Conservation (phyloP, 2,113 vertebrate genomes). For the Syrmaticus mikado region DNA sequence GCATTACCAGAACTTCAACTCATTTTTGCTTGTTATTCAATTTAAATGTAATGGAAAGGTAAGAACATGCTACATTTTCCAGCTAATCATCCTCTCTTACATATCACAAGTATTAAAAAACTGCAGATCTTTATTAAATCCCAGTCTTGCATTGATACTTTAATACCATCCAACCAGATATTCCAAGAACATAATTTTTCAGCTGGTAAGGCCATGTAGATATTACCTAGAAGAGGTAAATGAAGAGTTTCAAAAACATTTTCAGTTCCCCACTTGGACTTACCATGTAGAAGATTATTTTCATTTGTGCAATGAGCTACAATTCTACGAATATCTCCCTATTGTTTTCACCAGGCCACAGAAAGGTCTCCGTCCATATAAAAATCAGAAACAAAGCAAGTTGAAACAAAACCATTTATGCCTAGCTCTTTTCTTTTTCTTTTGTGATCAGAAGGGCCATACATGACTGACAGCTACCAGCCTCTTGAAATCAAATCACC, state of each 20-base stretch:
- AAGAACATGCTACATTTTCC: neutral
- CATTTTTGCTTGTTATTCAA: neutral
- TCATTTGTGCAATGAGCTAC: neutral
- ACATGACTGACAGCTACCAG: neutral
- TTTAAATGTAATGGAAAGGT: neutral
- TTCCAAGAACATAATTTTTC: neutral
- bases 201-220: neutral
- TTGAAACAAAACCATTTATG: constrained; percentile 32
- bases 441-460: neutral
- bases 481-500: constrained; percentile 1
- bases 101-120: neutral
- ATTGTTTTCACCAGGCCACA: neutral
- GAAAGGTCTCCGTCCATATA: neutral
- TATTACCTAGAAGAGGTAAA: neutral
- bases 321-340: constrained; percentile 8
- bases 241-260: neutral
- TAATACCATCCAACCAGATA: neutral
- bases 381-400: constrained; percentile 10
- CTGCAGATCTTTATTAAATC: neutral
- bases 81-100: neutral
- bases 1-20: neutral
- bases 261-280: neutral
- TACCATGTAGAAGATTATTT: neutral
- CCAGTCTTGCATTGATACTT: accelerated
- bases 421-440: neutral